phyloP scores from a whole-genome alignment of 2,888 invertebrate genomes.

The Crossocerus cetratus region DNA sequence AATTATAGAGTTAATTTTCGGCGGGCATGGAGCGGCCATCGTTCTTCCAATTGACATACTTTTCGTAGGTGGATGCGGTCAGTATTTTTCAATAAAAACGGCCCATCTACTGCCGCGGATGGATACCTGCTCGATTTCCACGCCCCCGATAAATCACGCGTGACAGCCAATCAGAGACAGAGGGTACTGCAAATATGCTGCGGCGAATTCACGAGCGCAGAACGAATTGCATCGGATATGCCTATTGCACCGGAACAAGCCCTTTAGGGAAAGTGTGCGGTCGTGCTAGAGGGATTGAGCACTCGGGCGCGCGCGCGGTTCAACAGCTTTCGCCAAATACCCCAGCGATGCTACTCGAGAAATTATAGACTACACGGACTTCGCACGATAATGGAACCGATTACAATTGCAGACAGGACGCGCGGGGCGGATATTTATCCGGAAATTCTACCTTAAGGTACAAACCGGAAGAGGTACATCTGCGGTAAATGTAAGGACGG shows the following conservation, averaged over 20 bases:
- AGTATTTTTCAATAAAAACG: slow-evolving; percentile 34
- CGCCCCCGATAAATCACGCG: slow-evolving; percentile 44
- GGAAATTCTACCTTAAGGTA: no score
- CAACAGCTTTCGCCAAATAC: no score
- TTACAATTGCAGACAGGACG: no score
- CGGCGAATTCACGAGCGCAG: slow-evolving; percentile 27
- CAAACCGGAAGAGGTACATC: no score
- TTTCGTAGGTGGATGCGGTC: slow-evolving; percentile 1
- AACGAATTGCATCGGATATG: slow-evolving; percentile 44
- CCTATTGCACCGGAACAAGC: slow-evolving; percentile 4
- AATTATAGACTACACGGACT: no score
- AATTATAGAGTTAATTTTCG: slow-evolving; percentile 24
- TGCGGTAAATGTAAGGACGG: no score
- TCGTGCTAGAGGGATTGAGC: no score
- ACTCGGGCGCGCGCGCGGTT: no score
- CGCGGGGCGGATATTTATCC: no score
- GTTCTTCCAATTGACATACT: slow-evolving; percentile 32
- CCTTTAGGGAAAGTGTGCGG: neutral
- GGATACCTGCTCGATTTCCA: slow-evolving; percentile 45
- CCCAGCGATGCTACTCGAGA: no score
- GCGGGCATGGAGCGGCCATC: slow-evolving; percentile 10
- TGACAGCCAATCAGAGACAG: slow-evolving; percentile 48
- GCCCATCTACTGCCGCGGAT: slow-evolving; percentile 18
- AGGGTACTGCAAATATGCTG: slow-evolving; percentile 42
- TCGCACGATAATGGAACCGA: no score